A percentile compares a stretch with the other conserved stretches of the same genome.
Conservation (phyloP, 2,888 invertebrate genomes). For the Brachynemurus nebulosus region DNA sequence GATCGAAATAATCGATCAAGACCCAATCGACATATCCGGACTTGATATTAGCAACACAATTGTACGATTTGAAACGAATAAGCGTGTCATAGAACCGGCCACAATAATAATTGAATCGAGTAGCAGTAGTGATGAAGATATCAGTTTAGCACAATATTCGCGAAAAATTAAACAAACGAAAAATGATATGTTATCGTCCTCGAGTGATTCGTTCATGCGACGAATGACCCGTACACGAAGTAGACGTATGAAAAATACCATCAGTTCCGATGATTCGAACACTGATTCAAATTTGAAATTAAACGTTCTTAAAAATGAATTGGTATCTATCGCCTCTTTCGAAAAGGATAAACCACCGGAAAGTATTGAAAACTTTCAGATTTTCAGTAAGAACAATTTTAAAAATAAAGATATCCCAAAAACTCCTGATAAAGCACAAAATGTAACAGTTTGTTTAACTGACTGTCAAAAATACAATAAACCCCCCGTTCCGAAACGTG, state of each 20-base stretch:
- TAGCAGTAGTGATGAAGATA: constrained; percentile 1
- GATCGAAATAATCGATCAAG: not conserved
- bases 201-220: not conserved
- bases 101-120: not conserved
- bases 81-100: not conserved
- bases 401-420: not conserved
- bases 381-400: constrained; percentile 3
- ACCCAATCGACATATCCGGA: not conserved
- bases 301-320: too few species aligned
- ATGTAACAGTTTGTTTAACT: constrained; percentile 3
- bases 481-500: too few species aligned
- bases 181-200: not conserved
- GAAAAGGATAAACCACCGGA: not conserved
- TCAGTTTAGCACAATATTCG: not conserved
- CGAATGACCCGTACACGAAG: not conserved
- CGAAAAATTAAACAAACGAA: not conserved
- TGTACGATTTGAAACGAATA: not conserved
- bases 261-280: too few species aligned
- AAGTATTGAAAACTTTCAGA: constrained; percentile 8
- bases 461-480: constrained; percentile 7
- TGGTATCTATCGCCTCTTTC: too few species aligned
- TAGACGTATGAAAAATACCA: not conserved
- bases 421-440: not conserved
- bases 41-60: not conserved
- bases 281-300: not conserved